Conservation (phyloP, 1,140 invertebrate species). For the Helicorthomorpha holstii region DNA sequence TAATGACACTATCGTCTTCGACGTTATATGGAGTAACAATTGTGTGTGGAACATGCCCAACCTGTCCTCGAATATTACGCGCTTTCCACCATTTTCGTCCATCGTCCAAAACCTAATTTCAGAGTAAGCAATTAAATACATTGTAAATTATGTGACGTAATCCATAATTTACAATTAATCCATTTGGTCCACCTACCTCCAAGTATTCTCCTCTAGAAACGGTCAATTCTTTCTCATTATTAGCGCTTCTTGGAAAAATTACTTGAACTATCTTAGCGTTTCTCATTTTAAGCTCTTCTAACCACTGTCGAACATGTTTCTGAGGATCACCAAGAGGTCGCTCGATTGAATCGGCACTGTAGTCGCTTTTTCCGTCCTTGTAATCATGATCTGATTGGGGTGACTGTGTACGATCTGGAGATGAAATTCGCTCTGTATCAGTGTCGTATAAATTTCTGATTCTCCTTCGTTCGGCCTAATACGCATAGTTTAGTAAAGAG, state of each 20-base stretch:
- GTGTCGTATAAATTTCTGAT: too few species aligned
- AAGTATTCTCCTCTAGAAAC: slow-evolving; percentile 88
- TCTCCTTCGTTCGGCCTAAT: too few species aligned
- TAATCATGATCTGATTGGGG: slow-evolving; percentile 9
- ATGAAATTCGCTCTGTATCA: too few species aligned
- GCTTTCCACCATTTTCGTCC: slow-evolving; percentile 98
- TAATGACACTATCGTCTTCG: slow-evolving; percentile 42
- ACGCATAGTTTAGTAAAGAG: too few species aligned
- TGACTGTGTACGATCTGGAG: slow-evolving; percentile 1
- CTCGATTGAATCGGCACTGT: slow-evolving; percentile 58
- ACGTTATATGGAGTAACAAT: slow-evolving; percentile 72
- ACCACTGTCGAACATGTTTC: slow-evolving; percentile 29
- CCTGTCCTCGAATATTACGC: slow-evolving; percentile 65
- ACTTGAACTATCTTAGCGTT: slow-evolving; percentile 76
- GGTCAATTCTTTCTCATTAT: slow-evolving; percentile 94
- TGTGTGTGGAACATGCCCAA: slow-evolving; percentile 92
- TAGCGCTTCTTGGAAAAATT: slow-evolving; percentile 86
- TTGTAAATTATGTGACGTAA: background rate
- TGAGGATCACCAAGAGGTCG: slow-evolving; percentile 32
- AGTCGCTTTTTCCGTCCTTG: slow-evolving; percentile 39
- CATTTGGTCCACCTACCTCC: slow-evolving; percentile 43
- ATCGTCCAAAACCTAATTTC: slow-evolving; percentile 68
- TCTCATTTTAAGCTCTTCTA: slow-evolving; percentile 19
- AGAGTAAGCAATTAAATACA: slow-evolving; percentile 14
- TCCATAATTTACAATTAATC: background rate